Base-by-base conservation (phyloP, 2,113 vertebrate species). In the Amphiprion ocellaris region DNA sequence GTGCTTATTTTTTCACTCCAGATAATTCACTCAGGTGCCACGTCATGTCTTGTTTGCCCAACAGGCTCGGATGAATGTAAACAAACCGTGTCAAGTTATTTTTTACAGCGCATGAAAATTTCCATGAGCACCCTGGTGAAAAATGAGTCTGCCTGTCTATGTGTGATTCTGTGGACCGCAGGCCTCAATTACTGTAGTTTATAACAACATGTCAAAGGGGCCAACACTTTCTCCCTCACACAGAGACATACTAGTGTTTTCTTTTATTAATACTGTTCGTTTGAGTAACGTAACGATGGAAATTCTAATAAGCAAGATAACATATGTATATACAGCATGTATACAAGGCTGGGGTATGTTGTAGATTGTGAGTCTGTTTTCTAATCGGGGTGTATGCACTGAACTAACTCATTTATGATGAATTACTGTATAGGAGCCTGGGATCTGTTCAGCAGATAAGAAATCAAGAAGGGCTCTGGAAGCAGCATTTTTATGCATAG, bases 11-110 rank as follows among this genome's bases (percentile, higher is more conserved):
- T 62, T 69, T 90, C 77, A 63, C 54, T 62, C 61, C 55, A 39
- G 53, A 78, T 79, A 82, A 78, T 86, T 90, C 69, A 82, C 82
- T 90, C 81, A 82, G 87, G 84, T 93, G 86, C 81, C 90, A 76
- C 64, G 82, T 90, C 87, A 89, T 79, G 74, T 76, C 63, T 49
- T 56, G 61, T 86, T 89, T 87, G 65, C 84, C 79, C 77, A 82
- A 76, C 77, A 76, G 65, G 23, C 87, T 84, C 6, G 17, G 64
- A 86, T 67, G 61, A 93, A 93, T 87, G 79, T 82, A 91, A 94
- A 90, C 85, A 89, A 84, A 78, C 81, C 46, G 77, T 88, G 82
- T 86, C 74, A 88, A 89, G 71, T 65, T 68, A 70, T 77, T 85
- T 62, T 86, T 74, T 73, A 81, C 62, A 74, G 72, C 82, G 70